Percentiles rank a stretch among this genome's conserved stretches.
These are phyloP conservation scores for Trachemys scripta DNA, from an alignment of 2,113 vertebrate genomes.

Conservation along the genomic window DNA sequence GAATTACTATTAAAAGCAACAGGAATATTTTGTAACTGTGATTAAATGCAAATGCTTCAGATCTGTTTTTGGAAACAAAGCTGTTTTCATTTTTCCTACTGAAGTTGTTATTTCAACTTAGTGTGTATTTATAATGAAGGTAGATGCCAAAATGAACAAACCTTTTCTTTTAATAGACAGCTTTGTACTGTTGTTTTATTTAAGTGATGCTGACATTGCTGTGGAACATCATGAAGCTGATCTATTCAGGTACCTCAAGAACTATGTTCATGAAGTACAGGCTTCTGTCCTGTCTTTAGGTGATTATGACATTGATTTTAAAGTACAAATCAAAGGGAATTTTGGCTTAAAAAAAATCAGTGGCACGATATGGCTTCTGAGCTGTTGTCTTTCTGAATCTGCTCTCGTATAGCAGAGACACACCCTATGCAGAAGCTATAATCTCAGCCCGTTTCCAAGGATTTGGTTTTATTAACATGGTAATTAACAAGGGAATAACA, in stretches of 20 bases:
- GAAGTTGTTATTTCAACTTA: neutral
- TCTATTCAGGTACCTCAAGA: neutral
- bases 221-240: neutral
- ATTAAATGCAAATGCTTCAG: slow-evolving; percentile 42
- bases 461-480: neutral
- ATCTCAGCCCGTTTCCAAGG: neutral
- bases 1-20: slow-evolving; percentile 8
- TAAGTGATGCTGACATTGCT: neutral
- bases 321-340: slow-evolving; percentile 10
- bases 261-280: neutral
- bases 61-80: slow-evolving; percentile 54
- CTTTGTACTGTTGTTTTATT: neutral
- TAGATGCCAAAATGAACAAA: neutral
- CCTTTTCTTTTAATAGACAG: neutral
- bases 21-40: slow-evolving; percentile 32
- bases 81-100: slow-evolving; percentile 7
- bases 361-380: neutral
- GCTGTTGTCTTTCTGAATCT: neutral
- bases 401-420: neutral
- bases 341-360: neutral
- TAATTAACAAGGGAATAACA: neutral
- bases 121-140: neutral
- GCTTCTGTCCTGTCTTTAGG: neutral
- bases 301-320: slow-evolving; percentile 9
- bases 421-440: neutral